Percentiles rank a stretch among this genome's conserved stretches.
These are phyloP conservation scores for Actinernus sp. DNA, from an alignment of 92 coral and sea anemone species.

Conservation along the genomic window DNA sequence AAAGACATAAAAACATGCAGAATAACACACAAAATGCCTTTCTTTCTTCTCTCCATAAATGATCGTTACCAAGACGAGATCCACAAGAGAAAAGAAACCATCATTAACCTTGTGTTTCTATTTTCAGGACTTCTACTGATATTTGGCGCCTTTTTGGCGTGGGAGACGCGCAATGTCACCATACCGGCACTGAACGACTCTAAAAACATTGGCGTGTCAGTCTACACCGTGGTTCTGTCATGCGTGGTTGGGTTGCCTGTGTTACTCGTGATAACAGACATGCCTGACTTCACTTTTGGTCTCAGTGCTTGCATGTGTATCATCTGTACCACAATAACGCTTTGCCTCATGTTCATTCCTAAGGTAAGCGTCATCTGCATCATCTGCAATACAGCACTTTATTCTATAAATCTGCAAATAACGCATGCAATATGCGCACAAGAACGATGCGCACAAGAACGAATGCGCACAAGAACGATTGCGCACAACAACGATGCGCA, in stretches of 20 bases:
- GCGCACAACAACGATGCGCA: too few relatives aligned
- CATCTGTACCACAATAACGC: slow-evolving; percentile 46
- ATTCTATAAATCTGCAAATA: too few relatives aligned
- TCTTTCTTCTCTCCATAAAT: background rate
- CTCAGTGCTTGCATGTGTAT: slow-evolving; percentile 35
- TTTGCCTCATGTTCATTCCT: slow-evolving; percentile 57
- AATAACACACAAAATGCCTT: background rate
- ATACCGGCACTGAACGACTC: slow-evolving; percentile 65
- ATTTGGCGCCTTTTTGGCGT: slow-evolving; percentile 65
- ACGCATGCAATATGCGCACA: too few relatives aligned
- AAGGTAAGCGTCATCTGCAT: too few relatives aligned
- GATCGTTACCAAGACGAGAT: background rate
- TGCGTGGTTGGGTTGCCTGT: slow-evolving; percentile 65
- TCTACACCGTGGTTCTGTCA: slow-evolving; percentile 57
- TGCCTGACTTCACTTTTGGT: slow-evolving; percentile 61
- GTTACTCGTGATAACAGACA: slow-evolving; percentile 33
- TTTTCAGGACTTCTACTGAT: slow-evolving; percentile 43
- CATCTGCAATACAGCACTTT: too few relatives aligned
- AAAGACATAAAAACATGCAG: background rate
- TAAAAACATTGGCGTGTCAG: slow-evolving; percentile 57
- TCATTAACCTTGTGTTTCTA: too few relatives aligned
- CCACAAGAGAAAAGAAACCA: too few relatives aligned
- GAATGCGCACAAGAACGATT: too few relatives aligned
- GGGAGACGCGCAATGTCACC: slow-evolving; percentile 76
- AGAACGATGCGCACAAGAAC: too few relatives aligned